These are phyloP conservation scores for Drosophila bocqueti DNA, from an alignment of 1,140 invertebrate species.

Conservation along the genomic window DNA sequence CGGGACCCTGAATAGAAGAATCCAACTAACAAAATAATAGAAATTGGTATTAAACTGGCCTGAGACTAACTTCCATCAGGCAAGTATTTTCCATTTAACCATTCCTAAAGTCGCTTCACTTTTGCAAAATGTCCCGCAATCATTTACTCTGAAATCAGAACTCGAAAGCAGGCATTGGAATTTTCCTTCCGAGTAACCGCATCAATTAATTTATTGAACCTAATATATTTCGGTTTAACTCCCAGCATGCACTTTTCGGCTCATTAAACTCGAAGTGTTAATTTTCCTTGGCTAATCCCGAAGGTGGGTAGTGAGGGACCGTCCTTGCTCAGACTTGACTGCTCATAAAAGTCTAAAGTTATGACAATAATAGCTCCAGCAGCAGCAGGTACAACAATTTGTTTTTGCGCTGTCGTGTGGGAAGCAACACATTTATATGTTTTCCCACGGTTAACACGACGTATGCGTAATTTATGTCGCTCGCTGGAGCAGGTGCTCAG, in stretches of 20 bases:
- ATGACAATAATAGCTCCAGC: conserved; percentile 48
- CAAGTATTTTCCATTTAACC: conserved; percentile 1
- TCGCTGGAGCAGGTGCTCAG: conserved; percentile 48
- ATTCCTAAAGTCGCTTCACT: neutral
- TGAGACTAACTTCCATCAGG: neutral
- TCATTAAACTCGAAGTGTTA: conserved; percentile 49
- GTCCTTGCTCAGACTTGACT: conserved; percentile 19
- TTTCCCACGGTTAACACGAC: conserved; percentile 64
- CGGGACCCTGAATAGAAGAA: too few relatives aligned
- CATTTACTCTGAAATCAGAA: conserved; percentile 13
- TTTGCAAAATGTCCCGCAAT: conserved; percentile 1
- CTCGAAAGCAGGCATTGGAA: neutral
- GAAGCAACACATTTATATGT: conserved; percentile 52
- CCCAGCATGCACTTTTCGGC: conserved; percentile 28
- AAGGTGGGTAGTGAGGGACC: neutral
- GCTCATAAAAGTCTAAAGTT: conserved; percentile 75
- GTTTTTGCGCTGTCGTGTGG: conserved; percentile 27
- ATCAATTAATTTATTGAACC: conserved; percentile 32
- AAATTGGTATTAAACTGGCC: neutral
- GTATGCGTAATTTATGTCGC: conserved; percentile 74
- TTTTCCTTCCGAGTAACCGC: conserved; percentile 5
- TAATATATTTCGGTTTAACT: neutral
- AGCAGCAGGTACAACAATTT: conserved; percentile 45
- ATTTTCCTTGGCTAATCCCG: conserved; percentile 11
- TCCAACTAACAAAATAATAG: neutral